Percentiles rank a stretch among this genome's conserved stretches.
Evolutionary conservation across 2,888 invertebrate genomes (phyloP).

Genomic region (Smittia sp.): DNA sequence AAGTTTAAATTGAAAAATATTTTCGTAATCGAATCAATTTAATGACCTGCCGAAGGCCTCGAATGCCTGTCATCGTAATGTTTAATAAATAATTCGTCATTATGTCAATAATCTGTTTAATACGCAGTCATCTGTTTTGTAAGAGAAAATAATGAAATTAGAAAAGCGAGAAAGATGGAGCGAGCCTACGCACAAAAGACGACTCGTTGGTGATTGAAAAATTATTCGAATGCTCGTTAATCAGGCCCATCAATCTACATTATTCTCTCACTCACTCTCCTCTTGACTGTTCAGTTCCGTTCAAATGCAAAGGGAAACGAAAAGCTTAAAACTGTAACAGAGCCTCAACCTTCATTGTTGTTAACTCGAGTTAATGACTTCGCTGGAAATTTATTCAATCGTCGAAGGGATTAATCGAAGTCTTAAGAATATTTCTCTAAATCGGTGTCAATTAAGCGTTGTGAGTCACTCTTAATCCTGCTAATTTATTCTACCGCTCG

Average conservation of each 20-base stretch:
- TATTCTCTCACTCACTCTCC: too few relatives aligned
- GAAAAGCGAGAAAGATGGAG: constrained; percentile 9
- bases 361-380: background rate
- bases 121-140: constrained; percentile 40
- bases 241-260: constrained; percentile 39
- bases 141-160: constrained; percentile 29
- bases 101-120: constrained; percentile 41
- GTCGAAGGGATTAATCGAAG: constrained; percentile 16
- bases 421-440: background rate
- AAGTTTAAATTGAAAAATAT: constrained; percentile 3
- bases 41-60: constrained; percentile 15
- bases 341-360: background rate
- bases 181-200: constrained; percentile 19
- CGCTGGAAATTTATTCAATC: background rate
- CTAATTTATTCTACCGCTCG: constrained; percentile 31
- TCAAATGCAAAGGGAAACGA: background rate
- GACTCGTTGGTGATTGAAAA: constrained; percentile 39
- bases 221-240: constrained; percentile 38
- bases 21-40: constrained; percentile 27
- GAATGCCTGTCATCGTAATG: constrained; percentile 34
- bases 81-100: constrained; percentile 38
- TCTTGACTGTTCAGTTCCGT: constrained; percentile 2
- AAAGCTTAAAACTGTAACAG: constrained; percentile 15
- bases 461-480: constrained; percentile 38
- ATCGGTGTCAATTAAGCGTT: constrained; percentile 38